Conservation (phyloP, 2,797 vertebrate genomes). For the Coregonus ussuriensis region DNA sequence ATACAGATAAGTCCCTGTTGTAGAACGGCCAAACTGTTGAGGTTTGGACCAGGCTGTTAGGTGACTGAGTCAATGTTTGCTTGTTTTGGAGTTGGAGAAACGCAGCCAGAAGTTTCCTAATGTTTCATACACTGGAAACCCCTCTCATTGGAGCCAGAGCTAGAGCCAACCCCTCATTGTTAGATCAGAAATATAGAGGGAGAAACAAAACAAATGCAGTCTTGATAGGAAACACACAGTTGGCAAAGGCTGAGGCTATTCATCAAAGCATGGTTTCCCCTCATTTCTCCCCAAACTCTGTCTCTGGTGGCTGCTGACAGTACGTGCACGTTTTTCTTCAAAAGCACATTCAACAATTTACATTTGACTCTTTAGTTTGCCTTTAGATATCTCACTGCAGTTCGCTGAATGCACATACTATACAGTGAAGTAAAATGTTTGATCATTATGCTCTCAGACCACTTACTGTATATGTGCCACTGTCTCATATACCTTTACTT, state of each 20-base stretch:
- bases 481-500: too few relatives aligned
- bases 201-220: slow-evolving; percentile 60
- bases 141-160: background rate
- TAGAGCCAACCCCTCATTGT: slow-evolving; percentile 26
- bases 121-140: slow-evolving; percentile 35
- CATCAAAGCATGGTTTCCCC: slow-evolving; percentile 69
- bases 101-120: slow-evolving; percentile 62
- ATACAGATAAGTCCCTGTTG: slow-evolving; percentile 58
- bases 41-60: slow-evolving; percentile 28
- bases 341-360: slow-evolving; percentile 66
- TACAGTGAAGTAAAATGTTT: too few relatives aligned
- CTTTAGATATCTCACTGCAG: background rate
- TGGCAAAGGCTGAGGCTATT: slow-evolving; percentile 53
- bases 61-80: slow-evolving; percentile 57
- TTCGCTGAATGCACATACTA: background rate
- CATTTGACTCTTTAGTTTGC: slow-evolving; percentile 36
- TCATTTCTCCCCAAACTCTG: slow-evolving; percentile 44
- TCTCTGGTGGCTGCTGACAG: slow-evolving; percentile 53
- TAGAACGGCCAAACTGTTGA: slow-evolving; percentile 47
- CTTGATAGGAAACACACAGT: slow-evolving; percentile 66
- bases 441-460: too few relatives aligned
- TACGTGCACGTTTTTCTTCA: slow-evolving; percentile 36
- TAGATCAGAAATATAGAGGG: slow-evolving; percentile 62
- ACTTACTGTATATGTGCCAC: too few relatives aligned
- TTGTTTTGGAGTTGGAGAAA: slow-evolving; percentile 56